A percentile compares a stretch with the other conserved stretches of the same genome.
phyloP scores from a whole-genome alignment of 2,888 invertebrate genomes.

The Xestia xanthographa region DNA sequence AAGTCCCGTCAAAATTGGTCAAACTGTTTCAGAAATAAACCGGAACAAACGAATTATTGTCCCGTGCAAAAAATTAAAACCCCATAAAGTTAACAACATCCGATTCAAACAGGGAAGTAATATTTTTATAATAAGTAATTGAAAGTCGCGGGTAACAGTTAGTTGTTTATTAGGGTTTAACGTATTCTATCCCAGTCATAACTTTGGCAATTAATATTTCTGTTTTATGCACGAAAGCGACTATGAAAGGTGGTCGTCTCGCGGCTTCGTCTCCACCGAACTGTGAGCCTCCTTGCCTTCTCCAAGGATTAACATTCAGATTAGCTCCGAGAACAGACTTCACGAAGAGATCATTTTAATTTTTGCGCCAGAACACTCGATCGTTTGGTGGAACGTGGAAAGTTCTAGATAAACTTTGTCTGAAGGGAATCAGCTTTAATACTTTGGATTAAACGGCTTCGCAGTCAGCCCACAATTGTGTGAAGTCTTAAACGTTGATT shows the following conservation, averaged over 20 bases:
- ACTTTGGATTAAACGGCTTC: slow-evolving; percentile 34
- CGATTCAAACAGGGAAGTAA: background rate
- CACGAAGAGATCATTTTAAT: slow-evolving; percentile 29
- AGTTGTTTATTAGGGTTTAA: background rate
- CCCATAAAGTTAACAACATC: background rate
- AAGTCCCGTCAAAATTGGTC: too few relatives aligned
- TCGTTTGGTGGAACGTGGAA: slow-evolving; percentile 16
- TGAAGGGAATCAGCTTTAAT: slow-evolving; percentile 35
- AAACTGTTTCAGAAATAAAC: too few relatives aligned
- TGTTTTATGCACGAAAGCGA: slow-evolving; percentile 9
- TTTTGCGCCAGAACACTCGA: slow-evolving; percentile 29
- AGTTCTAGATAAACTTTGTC: slow-evolving; percentile 42
- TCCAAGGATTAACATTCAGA: slow-evolving; percentile 36
- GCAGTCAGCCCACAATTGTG: slow-evolving; percentile 15
- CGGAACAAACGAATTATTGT: too few relatives aligned
- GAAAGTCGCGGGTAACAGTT: background rate
- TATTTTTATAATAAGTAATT: background rate
- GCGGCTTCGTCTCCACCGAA: background rate
- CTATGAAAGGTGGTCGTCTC: background rate
- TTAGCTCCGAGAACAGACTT: slow-evolving; percentile 14
- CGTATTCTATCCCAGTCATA: slow-evolving; percentile 21
- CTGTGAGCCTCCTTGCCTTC: background rate
- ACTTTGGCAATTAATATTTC: slow-evolving; percentile 33
- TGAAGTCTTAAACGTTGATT: background rate
- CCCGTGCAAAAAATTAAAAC: too few relatives aligned